Evolutionary conservation across 2,113 vertebrate genomes (phyloP).

Genomic region (Nyctibius bracteatus): DNA sequence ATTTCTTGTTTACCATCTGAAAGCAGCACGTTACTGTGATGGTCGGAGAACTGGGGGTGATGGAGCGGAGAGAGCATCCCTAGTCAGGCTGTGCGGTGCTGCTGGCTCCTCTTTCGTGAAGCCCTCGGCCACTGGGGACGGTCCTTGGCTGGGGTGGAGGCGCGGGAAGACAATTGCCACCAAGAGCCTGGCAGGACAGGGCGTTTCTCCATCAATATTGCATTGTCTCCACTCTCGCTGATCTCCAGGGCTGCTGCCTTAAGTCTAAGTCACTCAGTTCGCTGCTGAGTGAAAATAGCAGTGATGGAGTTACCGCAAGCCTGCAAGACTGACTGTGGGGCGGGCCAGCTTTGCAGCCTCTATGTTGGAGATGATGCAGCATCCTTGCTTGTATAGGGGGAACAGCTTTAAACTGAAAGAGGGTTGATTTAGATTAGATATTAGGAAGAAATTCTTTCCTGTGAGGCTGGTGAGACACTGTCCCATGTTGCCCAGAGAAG

Average conservation of each 20-base stretch:
- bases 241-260: background rate
- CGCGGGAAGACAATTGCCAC: fast-evolving
- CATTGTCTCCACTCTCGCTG: fast-evolving
- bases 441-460: no score
- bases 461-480: no score
- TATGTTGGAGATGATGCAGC: background rate
- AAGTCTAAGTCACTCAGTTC: fast-evolving
- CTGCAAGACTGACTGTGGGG: fast-evolving
- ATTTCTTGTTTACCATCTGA: background rate
- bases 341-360: background rate
- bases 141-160: fast-evolving
- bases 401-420: no score
- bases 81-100: background rate
- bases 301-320: background rate
- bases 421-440: no score
- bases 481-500: no score
- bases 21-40: fast-evolving
- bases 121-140: fast-evolving
- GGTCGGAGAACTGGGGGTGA: background rate
- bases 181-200: background rate
- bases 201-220: background rate
- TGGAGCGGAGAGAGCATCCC: background rate
- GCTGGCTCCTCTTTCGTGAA: fast-evolving
- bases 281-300: background rate
- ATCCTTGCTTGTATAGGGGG: background rate